Evolutionary conservation across 2,113 vertebrate species (phyloP).

Genomic region (Sapajus apella): DNA sequence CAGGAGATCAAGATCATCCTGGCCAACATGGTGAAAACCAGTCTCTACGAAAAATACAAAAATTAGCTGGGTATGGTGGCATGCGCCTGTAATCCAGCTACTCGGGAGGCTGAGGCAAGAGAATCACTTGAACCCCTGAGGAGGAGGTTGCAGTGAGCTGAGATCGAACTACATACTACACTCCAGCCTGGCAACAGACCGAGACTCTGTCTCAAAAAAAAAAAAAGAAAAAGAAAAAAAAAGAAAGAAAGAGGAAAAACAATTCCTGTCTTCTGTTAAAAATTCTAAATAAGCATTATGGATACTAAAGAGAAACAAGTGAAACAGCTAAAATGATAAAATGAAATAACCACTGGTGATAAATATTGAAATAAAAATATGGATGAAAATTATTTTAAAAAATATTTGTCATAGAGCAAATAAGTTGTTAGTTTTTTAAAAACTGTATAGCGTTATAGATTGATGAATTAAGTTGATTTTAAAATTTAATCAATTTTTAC

Average conservation of each 20-base stretch:
- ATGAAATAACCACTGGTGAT: background rate
- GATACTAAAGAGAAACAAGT: conserved; percentile 15
- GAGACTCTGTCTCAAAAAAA: too few relatives aligned
- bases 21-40: too few relatives aligned
- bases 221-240: too few relatives aligned
- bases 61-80: too few relatives aligned
- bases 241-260: background rate
- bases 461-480: background rate
- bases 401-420: conserved; percentile 31
- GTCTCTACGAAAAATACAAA: too few relatives aligned
- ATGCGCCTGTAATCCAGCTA: too few relatives aligned
- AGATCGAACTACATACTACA: too few relatives aligned
- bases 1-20: too few relatives aligned
- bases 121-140: too few relatives aligned
- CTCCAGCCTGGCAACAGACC: too few relatives aligned
- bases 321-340: conserved; percentile 45
- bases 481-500: conserved; percentile 42
- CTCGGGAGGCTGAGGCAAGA: too few relatives aligned
- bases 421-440: background rate
- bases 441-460: background rate
- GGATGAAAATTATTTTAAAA: conserved; percentile 8
- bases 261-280: conserved; percentile 49
- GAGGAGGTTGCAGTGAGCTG: too few relatives aligned
- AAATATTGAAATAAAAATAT: conserved; percentile 31
- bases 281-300: conserved; percentile 43